These are phyloP conservation scores for Cacoxenus indagator DNA, from an alignment of 2,888 invertebrate genomes.

Conservation along the genomic window DNA sequence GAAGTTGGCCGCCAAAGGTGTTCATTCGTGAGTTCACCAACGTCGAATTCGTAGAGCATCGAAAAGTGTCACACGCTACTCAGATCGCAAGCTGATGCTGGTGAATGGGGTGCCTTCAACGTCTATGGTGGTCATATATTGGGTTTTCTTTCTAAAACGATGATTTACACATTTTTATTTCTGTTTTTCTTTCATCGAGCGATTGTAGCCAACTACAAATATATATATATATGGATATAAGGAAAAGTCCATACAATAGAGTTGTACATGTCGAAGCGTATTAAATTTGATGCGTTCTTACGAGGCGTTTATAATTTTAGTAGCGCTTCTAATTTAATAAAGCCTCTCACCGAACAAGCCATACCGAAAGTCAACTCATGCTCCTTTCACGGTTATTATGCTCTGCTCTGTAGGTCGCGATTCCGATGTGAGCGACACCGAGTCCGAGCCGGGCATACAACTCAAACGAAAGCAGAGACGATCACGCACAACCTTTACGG, in stretches of 20 bases:
- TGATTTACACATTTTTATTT: not conserved
- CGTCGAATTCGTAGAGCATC: not conserved
- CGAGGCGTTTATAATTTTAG: conserved; percentile 60
- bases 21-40: not conserved
- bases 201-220: too few relatives aligned
- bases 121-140: conserved; percentile 15
- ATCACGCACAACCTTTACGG: conserved; percentile 93
- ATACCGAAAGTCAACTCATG: not conserved
- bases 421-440: conserved; percentile 83
- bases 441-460: conserved; percentile 92
- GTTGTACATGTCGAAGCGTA: conserved; percentile 33
- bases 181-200: not conserved
- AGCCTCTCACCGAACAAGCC: conserved; percentile 4
- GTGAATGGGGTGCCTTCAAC: not conserved
- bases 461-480: conserved; percentile 91
- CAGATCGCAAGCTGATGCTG: not conserved
- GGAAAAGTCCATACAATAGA: not conserved
- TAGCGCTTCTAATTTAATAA: conserved; percentile 47
- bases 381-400: not conserved
- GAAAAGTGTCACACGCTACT: conserved; percentile 16
- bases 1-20: conserved; percentile 6
- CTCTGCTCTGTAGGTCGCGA: conserved; percentile 61
- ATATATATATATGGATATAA: not conserved
- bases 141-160: not conserved
- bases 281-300: conserved; percentile 58